These are phyloP conservation scores for Phenganax marumi DNA, from an alignment of 92 coral and sea anemone genomes.

Conservation along the genomic window DNA sequence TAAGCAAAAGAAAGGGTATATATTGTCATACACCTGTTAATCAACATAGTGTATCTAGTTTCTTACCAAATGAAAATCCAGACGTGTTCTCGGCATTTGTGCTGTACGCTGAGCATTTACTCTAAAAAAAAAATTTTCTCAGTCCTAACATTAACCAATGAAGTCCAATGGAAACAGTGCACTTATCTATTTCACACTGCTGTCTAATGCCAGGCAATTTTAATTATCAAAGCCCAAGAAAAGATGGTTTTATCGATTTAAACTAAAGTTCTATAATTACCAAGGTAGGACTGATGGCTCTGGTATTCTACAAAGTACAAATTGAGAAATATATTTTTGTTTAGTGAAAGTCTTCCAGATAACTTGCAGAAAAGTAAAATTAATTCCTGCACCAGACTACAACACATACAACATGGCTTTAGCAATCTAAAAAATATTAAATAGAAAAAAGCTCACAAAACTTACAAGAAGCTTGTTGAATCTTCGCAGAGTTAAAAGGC, in stretches of 20 bases:
- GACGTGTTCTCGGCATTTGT: slow-evolving; percentile 15
- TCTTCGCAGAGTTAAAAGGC: slow-evolving; percentile 1
- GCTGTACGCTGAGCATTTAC: slow-evolving; percentile 12
- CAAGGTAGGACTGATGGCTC: no score
- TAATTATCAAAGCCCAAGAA: no score
- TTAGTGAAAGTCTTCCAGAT: no score
- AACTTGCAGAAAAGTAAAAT: no score
- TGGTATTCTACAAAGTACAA: no score
- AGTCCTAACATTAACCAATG: not conserved
- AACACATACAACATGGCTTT: not conserved
- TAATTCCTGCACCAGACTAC: no score
- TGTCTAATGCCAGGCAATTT: no score
- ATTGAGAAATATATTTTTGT: no score
- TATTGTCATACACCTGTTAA: not conserved
- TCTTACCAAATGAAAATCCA: slow-evolving; percentile 34
- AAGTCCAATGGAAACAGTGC: not conserved
- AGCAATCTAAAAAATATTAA: not conserved
- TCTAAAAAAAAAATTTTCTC: not conserved
- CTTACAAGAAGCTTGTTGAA: not conserved
- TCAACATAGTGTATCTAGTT: not conserved
- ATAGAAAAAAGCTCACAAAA: not conserved
- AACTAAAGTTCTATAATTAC: not conserved
- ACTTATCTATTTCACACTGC: no score
- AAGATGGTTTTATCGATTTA: not conserved
- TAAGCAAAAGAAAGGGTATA: not conserved